Base-by-base conservation (phyloP, 1,140 invertebrate species). In the Rhizoglyphus robini region DNA sequence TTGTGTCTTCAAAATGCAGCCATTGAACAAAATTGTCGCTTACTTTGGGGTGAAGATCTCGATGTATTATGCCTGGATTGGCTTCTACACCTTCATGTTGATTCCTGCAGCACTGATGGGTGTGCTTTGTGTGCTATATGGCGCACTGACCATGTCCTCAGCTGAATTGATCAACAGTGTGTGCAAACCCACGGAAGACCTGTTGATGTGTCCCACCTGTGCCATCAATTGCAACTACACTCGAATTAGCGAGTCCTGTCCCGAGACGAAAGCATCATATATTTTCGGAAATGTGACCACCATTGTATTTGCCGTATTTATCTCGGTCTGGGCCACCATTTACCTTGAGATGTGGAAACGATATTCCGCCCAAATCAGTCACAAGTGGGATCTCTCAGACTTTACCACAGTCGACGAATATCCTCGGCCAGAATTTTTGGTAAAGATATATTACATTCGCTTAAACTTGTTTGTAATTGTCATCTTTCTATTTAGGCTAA, bases 281-380 rank as follows among this genome's bases (percentile, higher is more conserved):
- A 79, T 98, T 31, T 94, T 99, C 74, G 95, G 99, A 73, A 98
- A 99, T 79, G 81, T 85, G 4, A 87, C 86, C 11, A 97, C 93
- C 0, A 85, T 97, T 0, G 83, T 90, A 72, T 98, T 96, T 77
- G 88, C 95, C 32, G 83, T 91, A 48, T 90, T 97, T 72, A 97
- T 97, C 91, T 93, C 92, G 36, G 84, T 99, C 74, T 97, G 91
- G 90, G 88, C 88, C 82, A 80, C 82, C 76, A 80, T 90, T 67
- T 94, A 91, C 77, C 75, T 95, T 69, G 93, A 97, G 78, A 79
- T 95, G 66, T 97, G 94, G 94, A 96, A 96, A 76, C 79, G 92
- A 67, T 90, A 91, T 75, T 88, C 88, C 0, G 86, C 88, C 0
- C 86, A 88, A 77, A 90, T 94, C 71, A 90, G 87, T 1, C 88